phyloP scores from a whole-genome alignment of 23 tunicate species.

The Styela clava region DNA sequence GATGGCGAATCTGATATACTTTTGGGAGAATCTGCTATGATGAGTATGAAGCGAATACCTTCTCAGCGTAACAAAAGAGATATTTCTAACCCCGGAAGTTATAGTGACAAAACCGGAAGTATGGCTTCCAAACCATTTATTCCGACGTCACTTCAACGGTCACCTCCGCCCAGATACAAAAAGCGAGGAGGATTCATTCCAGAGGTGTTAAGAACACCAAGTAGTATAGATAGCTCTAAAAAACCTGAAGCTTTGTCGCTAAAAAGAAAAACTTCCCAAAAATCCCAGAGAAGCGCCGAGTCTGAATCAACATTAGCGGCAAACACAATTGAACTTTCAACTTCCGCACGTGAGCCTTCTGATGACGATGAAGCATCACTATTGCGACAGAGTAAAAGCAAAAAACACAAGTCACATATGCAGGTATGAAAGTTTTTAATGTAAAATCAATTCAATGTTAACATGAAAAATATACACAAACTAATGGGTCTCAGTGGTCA shows the following conservation, averaged over 20 bases:
- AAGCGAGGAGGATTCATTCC: conserved; percentile 58
- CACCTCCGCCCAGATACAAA: conserved; percentile 31
- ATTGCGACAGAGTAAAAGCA: background rate
- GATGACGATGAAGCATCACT: background rate
- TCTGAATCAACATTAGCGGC: conserved; percentile 15
- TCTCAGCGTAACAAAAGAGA: background rate
- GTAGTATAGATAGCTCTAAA: background rate
- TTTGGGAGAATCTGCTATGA: conserved; percentile 25
- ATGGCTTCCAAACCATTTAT: background rate
- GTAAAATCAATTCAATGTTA: background rate
- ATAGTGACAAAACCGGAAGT: background rate
- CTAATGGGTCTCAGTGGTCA: too few relatives aligned
- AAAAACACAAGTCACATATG: background rate
- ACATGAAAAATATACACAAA: too few relatives aligned
- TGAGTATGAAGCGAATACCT: conserved; percentile 26
- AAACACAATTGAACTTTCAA: conserved; percentile 17
- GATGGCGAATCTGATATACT: conserved; percentile 23
- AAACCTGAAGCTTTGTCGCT: background rate
- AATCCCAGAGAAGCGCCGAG: background rate
- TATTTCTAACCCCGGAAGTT: background rate
- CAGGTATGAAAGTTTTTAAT: background rate
- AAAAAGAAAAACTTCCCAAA: background rate
- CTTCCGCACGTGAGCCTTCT: background rate
- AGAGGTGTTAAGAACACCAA: conserved; percentile 28
- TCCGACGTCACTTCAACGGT: background rate